Evolutionary conservation across 2,888 invertebrate genomes (phyloP).

Genomic region (Laothoe populi): DNA sequence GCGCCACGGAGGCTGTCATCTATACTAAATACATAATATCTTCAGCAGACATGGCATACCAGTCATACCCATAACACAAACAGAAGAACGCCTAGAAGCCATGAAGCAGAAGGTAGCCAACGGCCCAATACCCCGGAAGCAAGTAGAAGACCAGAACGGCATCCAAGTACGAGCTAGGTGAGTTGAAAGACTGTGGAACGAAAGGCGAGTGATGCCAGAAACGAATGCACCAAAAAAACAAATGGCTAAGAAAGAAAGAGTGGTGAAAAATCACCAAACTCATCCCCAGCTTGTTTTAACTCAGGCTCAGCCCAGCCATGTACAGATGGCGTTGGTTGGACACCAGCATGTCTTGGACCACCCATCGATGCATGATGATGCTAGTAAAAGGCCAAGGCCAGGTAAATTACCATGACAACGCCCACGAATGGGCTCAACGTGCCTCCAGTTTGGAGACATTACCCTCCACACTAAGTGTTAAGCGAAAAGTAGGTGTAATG

Average conservation of each 20-base stretch:
- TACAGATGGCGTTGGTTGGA: constrained; percentile 38
- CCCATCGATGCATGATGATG: constrained; percentile 54
- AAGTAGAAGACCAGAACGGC: constrained; percentile 58
- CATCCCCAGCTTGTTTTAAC: constrained; percentile 31
- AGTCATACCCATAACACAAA: constrained; percentile 61
- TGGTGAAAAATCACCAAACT: constrained; percentile 49
- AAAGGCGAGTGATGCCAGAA: constrained; percentile 60
- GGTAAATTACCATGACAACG: constrained; percentile 58
- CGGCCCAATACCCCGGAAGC: constrained; percentile 64
- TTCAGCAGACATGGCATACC: constrained; percentile 62
- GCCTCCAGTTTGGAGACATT: constrained; percentile 71
- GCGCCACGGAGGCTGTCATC: no score
- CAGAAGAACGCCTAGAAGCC: constrained; percentile 69
- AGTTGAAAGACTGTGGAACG: constrained; percentile 68
- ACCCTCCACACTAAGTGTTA: constrained; percentile 67
- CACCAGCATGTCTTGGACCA: constrained; percentile 35
- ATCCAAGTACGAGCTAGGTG: constrained; percentile 54
- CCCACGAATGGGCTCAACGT: constrained; percentile 62
- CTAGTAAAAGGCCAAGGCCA: constrained; percentile 66
- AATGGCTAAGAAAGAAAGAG: constrained; percentile 63
- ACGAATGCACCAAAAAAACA: constrained; percentile 61
- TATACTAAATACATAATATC: no score
- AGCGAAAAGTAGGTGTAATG: no score
- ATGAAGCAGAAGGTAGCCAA: constrained; percentile 79
- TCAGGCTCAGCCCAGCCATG: constrained; percentile 32